phyloP scores from a whole-genome alignment of 2,888 invertebrate species.

The Coelopa pilipes region DNA sequence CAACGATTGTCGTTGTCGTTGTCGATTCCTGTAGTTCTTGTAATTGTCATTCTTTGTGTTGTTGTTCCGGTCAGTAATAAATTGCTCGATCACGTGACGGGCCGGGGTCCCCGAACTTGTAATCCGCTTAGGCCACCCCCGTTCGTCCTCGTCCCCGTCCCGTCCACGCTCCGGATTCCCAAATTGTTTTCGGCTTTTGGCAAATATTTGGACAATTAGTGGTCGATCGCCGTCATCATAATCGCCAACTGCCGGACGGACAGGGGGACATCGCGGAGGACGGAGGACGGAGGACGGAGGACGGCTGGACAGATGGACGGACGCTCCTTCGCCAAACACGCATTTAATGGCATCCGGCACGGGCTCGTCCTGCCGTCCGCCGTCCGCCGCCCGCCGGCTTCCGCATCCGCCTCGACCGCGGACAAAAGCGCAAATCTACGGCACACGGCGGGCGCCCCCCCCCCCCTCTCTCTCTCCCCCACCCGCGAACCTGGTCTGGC shows the following conservation, averaged over 20 bases:
- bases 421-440: slow-evolving; percentile 39
- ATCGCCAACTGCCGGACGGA: not conserved
- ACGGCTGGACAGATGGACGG: not conserved
- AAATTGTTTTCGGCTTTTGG: slow-evolving; percentile 23
- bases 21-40: not conserved
- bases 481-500: no score
- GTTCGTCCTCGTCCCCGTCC: not conserved
- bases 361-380: slow-evolving; percentile 4
- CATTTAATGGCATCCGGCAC: slow-evolving; percentile 31
- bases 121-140: slow-evolving; percentile 8
- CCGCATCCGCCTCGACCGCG: not conserved
- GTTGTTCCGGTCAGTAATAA: slow-evolving; percentile 8
- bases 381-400: not conserved
- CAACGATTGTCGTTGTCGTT: no score
- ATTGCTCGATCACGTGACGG: slow-evolving; percentile 42
- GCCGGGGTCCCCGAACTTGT: slow-evolving; percentile 1
- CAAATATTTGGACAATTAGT: slow-evolving; percentile 62
- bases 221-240: slow-evolving; percentile 49
- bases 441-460: slow-evolving; percentile 38
- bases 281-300: not conserved
- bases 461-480: not conserved
- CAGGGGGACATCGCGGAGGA: not conserved
- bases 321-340: slow-evolving; percentile 18
- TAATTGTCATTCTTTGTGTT: not conserved
- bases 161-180: no score